Evolutionary conservation across 2,113 vertebrate genomes (phyloP), one percentile per base, ranked within the genome.

Genomic region (Sinosuthora webbiana): DNA sequence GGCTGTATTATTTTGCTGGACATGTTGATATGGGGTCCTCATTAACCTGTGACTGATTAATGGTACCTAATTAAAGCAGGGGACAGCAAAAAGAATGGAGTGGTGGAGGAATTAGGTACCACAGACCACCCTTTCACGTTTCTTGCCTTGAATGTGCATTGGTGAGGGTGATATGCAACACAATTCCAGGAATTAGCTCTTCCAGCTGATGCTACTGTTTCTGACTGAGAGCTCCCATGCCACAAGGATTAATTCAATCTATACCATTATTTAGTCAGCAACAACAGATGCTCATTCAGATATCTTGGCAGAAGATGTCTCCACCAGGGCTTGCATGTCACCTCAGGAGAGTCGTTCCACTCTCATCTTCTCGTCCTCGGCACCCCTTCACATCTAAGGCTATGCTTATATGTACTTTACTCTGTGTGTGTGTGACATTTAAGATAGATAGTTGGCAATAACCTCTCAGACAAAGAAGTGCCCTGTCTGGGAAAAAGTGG

Each of bases 401-500:
- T 92, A 94, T 80, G 59, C n/a, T 84, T 85, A 41, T 39, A 63
- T 7, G 11, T 42, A 13, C 71, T 90, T 82, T 60, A 55, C 59
- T 92, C 52, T 89, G 19, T 75, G 56, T 63, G 10, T 60, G 11
- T 65, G 45, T 77, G 93, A 94, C 78, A 90, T 87, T 97, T 75
- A 83, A 90, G 83, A 94, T 62, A 95, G 87, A 89, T 96, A 85
- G 83, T 94, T 94, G 93, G 78, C 77, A 94, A 78, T 91, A 93
- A 75, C 19, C 23, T 87, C 49, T 93, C 30, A 7, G 85, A 84
- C 86, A 93, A 97, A 96, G 41, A 50, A 41, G 57, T 82, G 92
- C 49, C 47, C 76, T 67, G 81, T 74, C 22, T 93, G 89, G 49
- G 56, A 83, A 96, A 95, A 96, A 71, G 52, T 7, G 11, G 80